These are phyloP conservation scores for Bryconaethiops microstoma DNA, from an alignment of 2,797 vertebrate species.

Conservation along the genomic window DNA sequence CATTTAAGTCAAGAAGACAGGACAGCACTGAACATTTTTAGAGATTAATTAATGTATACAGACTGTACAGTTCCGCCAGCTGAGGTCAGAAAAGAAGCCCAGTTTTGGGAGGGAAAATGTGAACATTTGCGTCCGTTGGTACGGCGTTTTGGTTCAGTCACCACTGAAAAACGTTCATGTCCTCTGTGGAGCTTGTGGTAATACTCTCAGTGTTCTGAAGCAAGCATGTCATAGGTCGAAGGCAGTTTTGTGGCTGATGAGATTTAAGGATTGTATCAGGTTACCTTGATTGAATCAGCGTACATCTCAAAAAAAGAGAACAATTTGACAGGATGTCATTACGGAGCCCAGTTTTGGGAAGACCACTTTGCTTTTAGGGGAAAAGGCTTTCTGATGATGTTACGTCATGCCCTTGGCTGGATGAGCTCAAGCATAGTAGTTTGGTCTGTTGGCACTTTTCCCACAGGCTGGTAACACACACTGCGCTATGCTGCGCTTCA, in stretches of 20 bases:
- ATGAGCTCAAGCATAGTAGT: not conserved
- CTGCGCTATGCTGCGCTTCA: not conserved
- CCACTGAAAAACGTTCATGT: not conserved
- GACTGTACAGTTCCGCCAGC: too few species aligned
- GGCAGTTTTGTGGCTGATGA: slow-evolving; percentile 52
- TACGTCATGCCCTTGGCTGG: not conserved
- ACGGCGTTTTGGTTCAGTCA: not conserved
- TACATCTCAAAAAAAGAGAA: slow-evolving; percentile 36
- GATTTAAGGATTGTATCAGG: slow-evolving; percentile 50
- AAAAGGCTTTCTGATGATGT: not conserved
- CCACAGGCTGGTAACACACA: too few species aligned
- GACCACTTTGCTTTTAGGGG: slow-evolving; percentile 14
- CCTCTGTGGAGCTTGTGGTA: not conserved
- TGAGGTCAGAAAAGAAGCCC: too few species aligned
- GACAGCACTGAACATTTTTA: too few species aligned
- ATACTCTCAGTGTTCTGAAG: not conserved
- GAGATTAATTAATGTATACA: too few species aligned
- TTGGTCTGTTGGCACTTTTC: not conserved
- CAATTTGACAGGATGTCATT: slow-evolving; percentile 32
- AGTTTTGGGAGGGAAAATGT: not conserved
- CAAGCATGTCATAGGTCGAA: slow-evolving; percentile 44
- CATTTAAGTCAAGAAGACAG: too few species aligned
- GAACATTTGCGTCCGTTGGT: not conserved
- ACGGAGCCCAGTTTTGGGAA: slow-evolving; percentile 18
- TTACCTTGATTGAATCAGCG: slow-evolving; percentile 46